Evolutionary conservation across 1,140 invertebrate species (phyloP).

Genomic region (Pararge aegeria): DNA sequence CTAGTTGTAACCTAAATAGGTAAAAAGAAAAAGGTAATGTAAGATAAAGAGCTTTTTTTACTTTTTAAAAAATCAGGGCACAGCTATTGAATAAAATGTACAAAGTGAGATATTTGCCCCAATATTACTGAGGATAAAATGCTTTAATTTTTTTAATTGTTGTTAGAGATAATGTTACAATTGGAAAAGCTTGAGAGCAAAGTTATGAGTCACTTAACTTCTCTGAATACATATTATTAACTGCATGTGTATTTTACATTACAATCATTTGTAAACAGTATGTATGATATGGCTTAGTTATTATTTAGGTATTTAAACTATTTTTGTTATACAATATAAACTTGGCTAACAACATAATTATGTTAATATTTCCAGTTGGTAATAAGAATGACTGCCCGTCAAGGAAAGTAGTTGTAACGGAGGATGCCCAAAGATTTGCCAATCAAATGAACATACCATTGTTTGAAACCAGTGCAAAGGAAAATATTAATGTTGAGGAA

Average conservation of each 20-base stretch:
- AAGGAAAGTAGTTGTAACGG: constrained; percentile 96
- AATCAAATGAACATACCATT: constrained; percentile 97
- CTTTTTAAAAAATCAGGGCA: too few relatives aligned
- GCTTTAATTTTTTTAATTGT: too few relatives aligned
- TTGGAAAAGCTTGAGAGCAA: constrained; percentile 7
- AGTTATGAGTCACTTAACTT: constrained; percentile 5
- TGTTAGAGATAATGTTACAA: constrained; percentile 3
- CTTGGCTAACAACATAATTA: constrained; percentile 3
- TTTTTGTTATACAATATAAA: neutral
- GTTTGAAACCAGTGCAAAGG: constrained; percentile 99
- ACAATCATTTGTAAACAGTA: neutral
- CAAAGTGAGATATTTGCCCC: too few relatives aligned
- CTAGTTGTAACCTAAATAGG: too few relatives aligned
- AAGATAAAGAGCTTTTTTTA: too few relatives aligned
- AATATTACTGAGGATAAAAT: too few relatives aligned
- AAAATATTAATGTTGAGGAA: constrained; percentile 99
- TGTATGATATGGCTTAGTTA: neutral
- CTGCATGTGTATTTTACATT: too few relatives aligned
- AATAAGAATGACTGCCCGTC: constrained; percentile 99
- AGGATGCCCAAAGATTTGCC: constrained; percentile 98
- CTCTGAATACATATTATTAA: neutral
- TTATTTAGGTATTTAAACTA: neutral
- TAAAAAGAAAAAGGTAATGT: too few relatives aligned
- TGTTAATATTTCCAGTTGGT: constrained; percentile 87
- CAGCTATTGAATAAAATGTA: too few relatives aligned